Conservation (phyloP, 2,797 vertebrate genomes). For the Arvicola amphibius region DNA sequence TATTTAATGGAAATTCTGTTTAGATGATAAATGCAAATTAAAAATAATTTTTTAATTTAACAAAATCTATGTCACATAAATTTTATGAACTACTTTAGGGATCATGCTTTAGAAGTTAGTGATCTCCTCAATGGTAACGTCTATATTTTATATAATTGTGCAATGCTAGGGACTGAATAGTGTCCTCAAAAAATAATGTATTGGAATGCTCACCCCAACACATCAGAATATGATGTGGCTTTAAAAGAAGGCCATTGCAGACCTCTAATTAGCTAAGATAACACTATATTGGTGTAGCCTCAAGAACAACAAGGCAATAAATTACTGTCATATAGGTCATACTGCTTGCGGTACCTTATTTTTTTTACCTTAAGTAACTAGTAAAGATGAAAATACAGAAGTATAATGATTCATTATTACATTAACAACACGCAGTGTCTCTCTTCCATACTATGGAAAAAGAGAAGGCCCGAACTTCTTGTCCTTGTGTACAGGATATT, state of each 20-base stretch:
- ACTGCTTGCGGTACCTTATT: neutral
- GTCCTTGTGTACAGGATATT: neutral
- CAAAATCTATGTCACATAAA: constrained; percentile 36
- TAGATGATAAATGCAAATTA: neutral
- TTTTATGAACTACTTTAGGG: neutral
- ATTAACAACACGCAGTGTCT: neutral
- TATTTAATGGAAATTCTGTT: neutral
- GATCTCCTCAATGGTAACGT: neutral
- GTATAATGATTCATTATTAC: neutral
- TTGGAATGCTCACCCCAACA: neutral
- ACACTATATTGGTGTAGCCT: neutral
- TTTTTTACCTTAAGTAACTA: neutral
- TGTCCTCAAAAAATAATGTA: neutral
- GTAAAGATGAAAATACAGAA: neutral
- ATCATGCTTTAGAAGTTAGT: neutral
- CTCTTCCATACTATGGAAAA: neutral
- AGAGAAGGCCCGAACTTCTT: neutral
- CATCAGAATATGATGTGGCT: neutral
- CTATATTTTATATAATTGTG: neutral
- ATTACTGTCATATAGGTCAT: neutral
- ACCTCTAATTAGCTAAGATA: neutral
- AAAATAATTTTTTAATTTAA: neutral
- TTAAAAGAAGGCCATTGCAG: neutral
- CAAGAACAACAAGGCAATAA: neutral
- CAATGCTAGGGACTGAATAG: neutral